Base-by-base conservation (phyloP, 2,888 invertebrate species). In the Eurytoma californica region DNA sequence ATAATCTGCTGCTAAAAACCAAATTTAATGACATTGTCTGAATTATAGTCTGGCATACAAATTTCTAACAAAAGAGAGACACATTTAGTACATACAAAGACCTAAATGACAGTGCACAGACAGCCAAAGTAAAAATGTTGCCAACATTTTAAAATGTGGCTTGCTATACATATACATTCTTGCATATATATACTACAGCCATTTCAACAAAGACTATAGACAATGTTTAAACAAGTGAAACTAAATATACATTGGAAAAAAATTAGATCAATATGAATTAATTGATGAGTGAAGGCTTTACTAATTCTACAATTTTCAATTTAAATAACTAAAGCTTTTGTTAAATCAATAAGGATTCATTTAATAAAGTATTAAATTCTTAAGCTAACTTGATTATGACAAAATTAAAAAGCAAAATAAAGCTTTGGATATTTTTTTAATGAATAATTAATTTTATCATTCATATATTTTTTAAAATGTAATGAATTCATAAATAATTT, bases 51-150 rank as follows among this genome's bases (percentile, higher is more conserved):
- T 72, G 72, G 65, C 65, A 80, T 65, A 72, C 24, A 72, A 68
- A 60, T 70, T 73, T 73, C 28, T 24, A 77, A 77, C 53, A 77
- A 80, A 75, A 79, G 72, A 72, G 61, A 77, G 47, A 69, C 65
- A 66, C 47, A 73, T 80, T 80, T 77, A 79, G 67, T 69, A 47
- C 65, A 74, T 78, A 68, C 73, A 74, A 67, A 72, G 53, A 18
- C 53, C 60, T 69, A 39, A 76, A 55, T 49, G 51, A 65, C 30
- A 58, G 70, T 51, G 20, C 24, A 66, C 60, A 69, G 30, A 24
- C 49, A 60, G 75, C 70, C 66, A 70, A 70, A 70, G 57, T 70
- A 24, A 63, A 66, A 18, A 57, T 67, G 53, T 57, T 76, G 67
- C 75, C 72, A 79, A 79, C 61, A 65, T 67, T 79, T 74, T 66